Evolutionary conservation across 2,797 vertebrate genomes (phyloP), one percentile per base, ranked within the genome.

Genomic region (Alauda arvensis): DNA sequence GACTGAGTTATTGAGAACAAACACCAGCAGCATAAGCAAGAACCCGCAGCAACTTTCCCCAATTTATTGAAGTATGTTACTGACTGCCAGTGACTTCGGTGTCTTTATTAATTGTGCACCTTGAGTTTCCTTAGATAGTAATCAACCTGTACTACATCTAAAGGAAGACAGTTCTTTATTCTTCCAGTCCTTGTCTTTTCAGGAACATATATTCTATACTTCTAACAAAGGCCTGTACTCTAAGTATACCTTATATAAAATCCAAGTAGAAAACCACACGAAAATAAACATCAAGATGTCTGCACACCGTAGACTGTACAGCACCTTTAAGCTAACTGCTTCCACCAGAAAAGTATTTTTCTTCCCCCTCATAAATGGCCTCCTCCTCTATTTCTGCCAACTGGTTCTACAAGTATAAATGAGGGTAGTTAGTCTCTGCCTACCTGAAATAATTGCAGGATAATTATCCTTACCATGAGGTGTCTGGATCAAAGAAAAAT

Each of bases 361-460:
- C 28, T 88, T 71, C n/a, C 76, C 8, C 4, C 2, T 61, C 33
- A 42, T 62, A 20, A 78, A 37, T 42, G 29, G 8, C 21, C 33
- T 71, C 8, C 48, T 83, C 24, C 6, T 83, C 45, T 65, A 4
- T 60, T 84, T 86, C 65, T 92, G 75, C 52, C 78, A 88, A 28
- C 9, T 45, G 29, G 43, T 70, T 65, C 48, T 81, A 69, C 31
- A 68, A 42, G 31, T 76, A 57, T 65, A 84, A 82, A 37, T 88
- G 55, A 72, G 15, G 6, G 10, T 57, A 75, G 14, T 68, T 90
- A 72, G 34, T 86, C 43, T 76, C 63, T 82, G 31, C 28, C 52
- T 87, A 84, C 79, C 48, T 69, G 76, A 76, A 78, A 79, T 90
- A 86, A 89, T 78, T 78, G 26, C 49, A 56, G 34, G 45, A 52